These are phyloP conservation scores for Choloepus didactylus DNA, from an alignment of 2,797 vertebrate species.

Conservation along the genomic window DNA sequence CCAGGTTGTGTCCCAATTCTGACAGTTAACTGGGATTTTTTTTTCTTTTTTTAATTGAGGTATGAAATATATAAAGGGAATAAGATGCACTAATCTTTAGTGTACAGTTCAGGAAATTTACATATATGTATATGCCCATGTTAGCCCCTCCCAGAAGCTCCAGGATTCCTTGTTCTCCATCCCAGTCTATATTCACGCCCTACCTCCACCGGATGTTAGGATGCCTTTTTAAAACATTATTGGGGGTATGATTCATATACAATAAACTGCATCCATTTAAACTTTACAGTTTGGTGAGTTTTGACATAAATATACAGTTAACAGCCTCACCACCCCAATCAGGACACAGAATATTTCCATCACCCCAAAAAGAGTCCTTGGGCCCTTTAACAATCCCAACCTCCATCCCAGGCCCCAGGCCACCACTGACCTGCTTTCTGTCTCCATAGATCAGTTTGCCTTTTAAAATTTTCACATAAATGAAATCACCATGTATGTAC, in stretches of 20 bases:
- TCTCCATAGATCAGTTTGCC: background rate
- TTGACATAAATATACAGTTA: background rate
- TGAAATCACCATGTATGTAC: background rate
- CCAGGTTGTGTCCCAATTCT: background rate
- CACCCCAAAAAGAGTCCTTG: background rate
- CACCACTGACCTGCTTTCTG: background rate
- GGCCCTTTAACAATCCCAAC: background rate
- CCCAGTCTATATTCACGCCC: too few relatives aligned
- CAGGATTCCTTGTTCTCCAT: background rate
- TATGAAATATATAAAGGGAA: background rate
- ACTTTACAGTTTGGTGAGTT: background rate
- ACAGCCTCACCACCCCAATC: background rate
- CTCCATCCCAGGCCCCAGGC: background rate
- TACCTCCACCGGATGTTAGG: too few relatives aligned
- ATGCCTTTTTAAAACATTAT: background rate
- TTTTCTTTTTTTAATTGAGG: background rate
- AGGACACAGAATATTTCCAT: background rate
- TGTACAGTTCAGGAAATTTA: background rate
- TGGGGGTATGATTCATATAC: background rate
- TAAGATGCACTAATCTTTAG: background rate
- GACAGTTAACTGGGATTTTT: background rate
- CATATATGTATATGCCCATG: accelerated
- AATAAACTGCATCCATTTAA: background rate
- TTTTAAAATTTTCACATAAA: background rate
- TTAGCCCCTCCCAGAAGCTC: background rate